phyloP scores from a whole-genome alignment of 2,797 vertebrate genomes.

The Emys orbicularis region DNA sequence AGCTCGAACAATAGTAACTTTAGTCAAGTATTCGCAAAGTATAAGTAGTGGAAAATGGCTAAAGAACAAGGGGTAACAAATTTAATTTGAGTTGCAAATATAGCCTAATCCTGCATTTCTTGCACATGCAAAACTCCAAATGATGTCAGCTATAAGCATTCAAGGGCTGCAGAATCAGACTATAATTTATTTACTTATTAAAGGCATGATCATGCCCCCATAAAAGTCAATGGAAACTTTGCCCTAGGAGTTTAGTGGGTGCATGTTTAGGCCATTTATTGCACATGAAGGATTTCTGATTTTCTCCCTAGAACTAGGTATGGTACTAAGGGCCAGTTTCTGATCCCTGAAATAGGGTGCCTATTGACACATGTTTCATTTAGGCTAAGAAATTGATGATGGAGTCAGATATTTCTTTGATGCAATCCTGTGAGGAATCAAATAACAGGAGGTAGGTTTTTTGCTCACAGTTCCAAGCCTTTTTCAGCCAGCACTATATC shows the following conservation, averaged over 20 bases:
- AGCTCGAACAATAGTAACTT: not conserved
- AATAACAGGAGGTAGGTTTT: not conserved
- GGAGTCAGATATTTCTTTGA: accelerated
- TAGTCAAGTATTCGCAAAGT: accelerated
- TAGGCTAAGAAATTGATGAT: not conserved
- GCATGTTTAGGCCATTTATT: accelerated
- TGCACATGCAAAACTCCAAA: accelerated
- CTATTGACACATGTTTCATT: accelerated
- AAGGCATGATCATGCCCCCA: accelerated
- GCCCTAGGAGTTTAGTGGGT: accelerated
- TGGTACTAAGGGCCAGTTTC: not conserved
- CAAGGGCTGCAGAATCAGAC: accelerated
- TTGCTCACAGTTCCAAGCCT: not conserved
- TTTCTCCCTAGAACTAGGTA: accelerated
- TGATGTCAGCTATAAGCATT: accelerated
- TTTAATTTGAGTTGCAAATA: accelerated
- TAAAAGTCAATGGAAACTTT: accelerated
- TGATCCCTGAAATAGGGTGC: not conserved
- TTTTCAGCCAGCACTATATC: not conserved
- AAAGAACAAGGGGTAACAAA: accelerated
- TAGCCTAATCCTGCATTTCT: accelerated
- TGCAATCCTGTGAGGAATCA: accelerated
- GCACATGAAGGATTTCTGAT: not conserved
- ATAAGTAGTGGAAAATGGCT: not conserved
- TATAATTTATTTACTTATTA: accelerated